A percentile compares a stretch with the other conserved stretches of the same genome.
Conservation (phyloP, 2,113 vertebrate species). For the Zootoca vivipara region DNA sequence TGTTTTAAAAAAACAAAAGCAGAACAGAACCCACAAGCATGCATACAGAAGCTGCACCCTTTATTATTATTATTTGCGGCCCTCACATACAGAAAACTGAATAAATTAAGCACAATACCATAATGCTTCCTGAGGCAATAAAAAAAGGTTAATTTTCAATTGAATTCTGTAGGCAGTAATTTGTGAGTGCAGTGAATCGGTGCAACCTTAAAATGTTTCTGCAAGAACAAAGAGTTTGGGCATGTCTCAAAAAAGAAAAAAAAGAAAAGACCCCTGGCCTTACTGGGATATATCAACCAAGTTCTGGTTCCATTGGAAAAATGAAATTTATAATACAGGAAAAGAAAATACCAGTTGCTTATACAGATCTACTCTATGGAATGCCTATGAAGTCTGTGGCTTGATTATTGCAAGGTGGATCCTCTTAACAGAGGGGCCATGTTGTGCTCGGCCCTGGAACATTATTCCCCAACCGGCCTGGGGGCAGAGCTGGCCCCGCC, state of each 20-base stretch:
- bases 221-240: background rate
- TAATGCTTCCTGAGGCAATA: background rate
- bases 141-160: slow-evolving; percentile 22
- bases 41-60: background rate
- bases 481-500: no score
- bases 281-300: background rate
- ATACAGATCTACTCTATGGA: background rate
- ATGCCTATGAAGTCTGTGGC: background rate
- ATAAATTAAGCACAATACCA: background rate
- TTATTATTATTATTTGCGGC: background rate
- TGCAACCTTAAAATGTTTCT: background rate
- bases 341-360: background rate
- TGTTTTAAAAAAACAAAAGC: background rate
- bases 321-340: background rate
- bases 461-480: no score
- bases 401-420: slow-evolving; percentile 3
- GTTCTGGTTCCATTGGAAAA: background rate
- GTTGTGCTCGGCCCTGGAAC: no score
- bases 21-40: no score
- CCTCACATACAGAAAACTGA: background rate
- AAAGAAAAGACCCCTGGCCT: background rate
- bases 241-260: background rate
- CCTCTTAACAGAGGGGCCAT: no score
- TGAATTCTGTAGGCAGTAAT: slow-evolving; percentile 3
- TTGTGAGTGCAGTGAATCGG: background rate